Base-by-base conservation (phyloP, 2,888 invertebrate species). In the Hirtodrosophila histrioides region DNA sequence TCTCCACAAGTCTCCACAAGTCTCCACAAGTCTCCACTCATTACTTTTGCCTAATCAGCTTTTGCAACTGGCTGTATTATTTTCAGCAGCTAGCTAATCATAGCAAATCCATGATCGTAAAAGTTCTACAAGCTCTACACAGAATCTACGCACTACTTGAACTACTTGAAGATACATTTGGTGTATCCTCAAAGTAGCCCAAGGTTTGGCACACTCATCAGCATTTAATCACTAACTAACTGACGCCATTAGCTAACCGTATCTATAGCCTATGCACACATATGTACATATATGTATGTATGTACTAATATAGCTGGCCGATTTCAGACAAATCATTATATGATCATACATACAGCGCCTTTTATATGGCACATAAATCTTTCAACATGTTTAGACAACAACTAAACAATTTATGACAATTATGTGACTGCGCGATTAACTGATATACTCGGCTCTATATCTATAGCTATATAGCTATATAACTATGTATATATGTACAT, bases 341-440 rank as follows among this genome's bases (percentile, higher is more conserved):
- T 88, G 88, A 85, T 73, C 56, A 53, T 64, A 61, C 46, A 61
- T 17, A 17, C 17, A 62, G 37, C 31, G 44, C 33, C 55, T 44
- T 50, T 65, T 55, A 79, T 68, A 71, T 63, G 72, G 36, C 80
- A 64, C 44, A 88, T 84, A 84, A 84, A 84, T 84, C 89, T 84
- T 84, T 84, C 89, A 88, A 88, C 88, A 88, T 87, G 88, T 88
- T 88, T 82, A 88, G 87, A 57, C 83, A 87, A 81, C 88, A 83
- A 86, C 88, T 82, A 84, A 82, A 88, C 85, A 82, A 82, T 82
- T 82, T 82, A 82, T 88, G 87, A 80, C 74, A 77, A 73, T 66
- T 57, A 17, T 48, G 56, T 63, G 69, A 27, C 50, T 24, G 40
- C n/a, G 43, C 78, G 87, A 79, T 87, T 79, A 79, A 87, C 88